Base-by-base conservation (phyloP, 2,888 invertebrate genomes). In the Apotomis capreana region DNA sequence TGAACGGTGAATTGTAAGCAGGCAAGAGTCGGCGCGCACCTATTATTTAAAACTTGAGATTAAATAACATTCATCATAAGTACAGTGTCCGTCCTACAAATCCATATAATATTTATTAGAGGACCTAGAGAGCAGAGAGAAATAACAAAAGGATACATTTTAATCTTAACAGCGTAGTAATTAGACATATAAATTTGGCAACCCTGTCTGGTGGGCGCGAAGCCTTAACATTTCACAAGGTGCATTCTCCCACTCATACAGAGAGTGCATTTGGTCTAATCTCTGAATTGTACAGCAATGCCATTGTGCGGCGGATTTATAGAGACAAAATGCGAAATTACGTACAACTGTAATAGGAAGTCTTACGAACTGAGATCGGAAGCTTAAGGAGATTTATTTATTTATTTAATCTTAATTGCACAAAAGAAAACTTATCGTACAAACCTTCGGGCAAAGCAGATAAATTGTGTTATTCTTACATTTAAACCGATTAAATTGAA, bases 151-250 rank as follows among this genome's bases (percentile, higher is more conserved):
- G 15, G 15, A 15, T 15, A 15, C 15, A 26, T 26, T 62, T 10
- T 52, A 40, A 40, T 6, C 40, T 40, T 40, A 4, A 40, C 40
- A 40, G 40, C 40, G 5, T 6, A 5, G 5, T 40, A 40, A 40
- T 40, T 40, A 40, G 40, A 0, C 6, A 6, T 6, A 0, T 40
- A 40, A 40, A 6, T 26, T 26, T 37, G 58, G 15, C 65, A 59
- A 59, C 63, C 70, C 52, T 70, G 51, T 1, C 9, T 13, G 13
- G 12, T 3, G n/a, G 37, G n/a, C 46, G 15, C n/a, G 60, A 65
- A 65, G 49, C 64, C 70, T 55, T 54, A 64, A 44, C 57, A 64
- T 49, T 51, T 60, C 60, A 65, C 70, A 60, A 59, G 64, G 65
- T 54, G 64, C 64, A 70, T 59, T 67, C 37, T 4, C 55, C 26